Evolutionary conservation across 1,140 invertebrate species (phyloP).

Genomic region (Onthophagus taurus): DNA sequence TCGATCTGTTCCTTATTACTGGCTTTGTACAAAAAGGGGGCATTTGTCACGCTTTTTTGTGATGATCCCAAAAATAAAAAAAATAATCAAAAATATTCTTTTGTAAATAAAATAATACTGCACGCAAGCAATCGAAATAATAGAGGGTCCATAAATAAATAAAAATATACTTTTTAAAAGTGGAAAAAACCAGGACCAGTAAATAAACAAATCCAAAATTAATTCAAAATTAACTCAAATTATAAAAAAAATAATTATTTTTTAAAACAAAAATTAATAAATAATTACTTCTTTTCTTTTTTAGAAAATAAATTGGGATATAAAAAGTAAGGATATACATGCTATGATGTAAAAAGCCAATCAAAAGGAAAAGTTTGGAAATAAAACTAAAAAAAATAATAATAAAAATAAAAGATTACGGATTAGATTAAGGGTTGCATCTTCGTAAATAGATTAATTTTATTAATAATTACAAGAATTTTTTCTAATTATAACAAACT

Average conservation of each 20-base stretch:
- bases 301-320: too few species aligned
- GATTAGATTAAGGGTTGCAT: conserved; percentile 17
- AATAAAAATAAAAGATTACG: neutral
- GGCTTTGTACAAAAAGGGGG: conserved; percentile 21
- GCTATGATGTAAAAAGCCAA: neutral
- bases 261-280: conserved; percentile 1
- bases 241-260: neutral
- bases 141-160: conserved; percentile 6
- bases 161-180: conserved; percentile 16
- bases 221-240: conserved; percentile 13
- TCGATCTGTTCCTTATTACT: conserved; percentile 24
- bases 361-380: conserved; percentile 2
- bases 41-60: conserved; percentile 1
- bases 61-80: conserved; percentile 1
- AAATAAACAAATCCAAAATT: conserved; percentile 30
- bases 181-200: conserved; percentile 21
- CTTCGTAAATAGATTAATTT: conserved; percentile 24
- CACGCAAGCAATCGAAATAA: conserved; percentile 3
- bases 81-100: conserved; percentile 11
- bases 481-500: too few species aligned
- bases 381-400: neutral
- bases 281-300: too few species aligned
- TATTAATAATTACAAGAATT: too few species aligned
- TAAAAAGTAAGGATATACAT: too few species aligned
- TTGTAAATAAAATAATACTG: conserved; percentile 9